Percentiles rank a stretch among this genome's conserved stretches.
phyloP scores from a whole-genome alignment of 1,140 invertebrate genomes.

The Frieseomelitta varia region DNA sequence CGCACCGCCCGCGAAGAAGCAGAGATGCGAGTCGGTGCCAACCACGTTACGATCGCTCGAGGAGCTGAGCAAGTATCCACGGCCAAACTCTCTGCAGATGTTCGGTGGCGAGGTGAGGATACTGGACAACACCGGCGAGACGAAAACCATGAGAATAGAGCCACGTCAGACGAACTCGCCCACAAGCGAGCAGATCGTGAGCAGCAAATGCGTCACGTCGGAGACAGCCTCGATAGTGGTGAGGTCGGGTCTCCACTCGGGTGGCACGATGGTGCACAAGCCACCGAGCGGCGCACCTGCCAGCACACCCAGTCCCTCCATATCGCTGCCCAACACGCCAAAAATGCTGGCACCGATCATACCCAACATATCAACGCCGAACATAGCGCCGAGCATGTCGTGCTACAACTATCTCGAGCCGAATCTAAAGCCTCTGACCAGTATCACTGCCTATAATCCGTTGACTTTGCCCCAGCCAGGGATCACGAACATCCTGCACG shows the following conservation, averaged over 20 bases:
- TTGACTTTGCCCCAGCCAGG: constrained; percentile 82
- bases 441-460: constrained; percentile 88
- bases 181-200: constrained; percentile 63
- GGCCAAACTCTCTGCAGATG: constrained; percentile 85
- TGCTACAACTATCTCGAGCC: constrained; percentile 76
- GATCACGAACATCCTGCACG: constrained; percentile 77
- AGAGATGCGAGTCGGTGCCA: constrained; percentile 81
- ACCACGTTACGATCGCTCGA: constrained; percentile 83
- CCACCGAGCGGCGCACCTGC: constrained; percentile 76
- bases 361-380: constrained; percentile 84
- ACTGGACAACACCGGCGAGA: constrained; percentile 85
- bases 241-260: constrained; percentile 88
- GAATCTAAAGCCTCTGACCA: constrained; percentile 80
- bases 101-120: constrained; percentile 91
- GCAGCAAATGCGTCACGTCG: constrained; percentile 69
- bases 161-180: constrained; percentile 81
- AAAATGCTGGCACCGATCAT: constrained; percentile 83
- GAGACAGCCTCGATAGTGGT: constrained; percentile 86
- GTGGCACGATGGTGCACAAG: constrained; percentile 87
- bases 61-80: constrained; percentile 81
- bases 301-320: constrained; percentile 67
- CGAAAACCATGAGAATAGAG: constrained; percentile 88
- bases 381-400: constrained; percentile 81
- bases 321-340: constrained; percentile 83
- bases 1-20: constrained; percentile 82